Evolutionary conservation across 2,797 vertebrate species (phyloP).

Genomic region (Rhabdomys pumilio): DNA sequence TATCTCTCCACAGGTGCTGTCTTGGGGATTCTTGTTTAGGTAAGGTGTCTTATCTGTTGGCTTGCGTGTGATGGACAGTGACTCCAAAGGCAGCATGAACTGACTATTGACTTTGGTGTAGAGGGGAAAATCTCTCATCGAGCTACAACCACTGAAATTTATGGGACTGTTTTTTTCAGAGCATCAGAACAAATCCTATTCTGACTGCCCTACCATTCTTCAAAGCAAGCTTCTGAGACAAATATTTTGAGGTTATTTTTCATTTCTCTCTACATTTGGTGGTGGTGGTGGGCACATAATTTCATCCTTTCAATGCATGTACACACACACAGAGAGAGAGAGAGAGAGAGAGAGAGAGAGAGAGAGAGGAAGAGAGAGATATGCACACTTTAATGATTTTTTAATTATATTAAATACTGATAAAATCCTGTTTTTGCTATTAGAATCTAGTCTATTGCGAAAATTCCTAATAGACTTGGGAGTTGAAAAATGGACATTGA

Average conservation of each 20-base stretch:
- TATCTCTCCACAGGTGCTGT: background rate
- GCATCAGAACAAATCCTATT: constrained; percentile 2
- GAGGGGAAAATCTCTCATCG: background rate
- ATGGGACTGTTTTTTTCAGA: background rate
- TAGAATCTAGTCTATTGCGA: constrained; percentile 49
- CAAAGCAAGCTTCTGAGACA: background rate
- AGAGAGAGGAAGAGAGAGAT: too few relatives aligned
- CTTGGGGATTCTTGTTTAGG: background rate
- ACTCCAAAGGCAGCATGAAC: background rate
- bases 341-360: too few relatives aligned
- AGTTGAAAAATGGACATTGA: background rate
- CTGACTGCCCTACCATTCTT: background rate
- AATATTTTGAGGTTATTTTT: constrained; percentile 42
- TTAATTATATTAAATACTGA: background rate
- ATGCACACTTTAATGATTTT: background rate
- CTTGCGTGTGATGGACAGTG: background rate
- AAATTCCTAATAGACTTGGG: constrained; percentile 45
- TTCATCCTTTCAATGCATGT: background rate
- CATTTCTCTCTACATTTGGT: background rate
- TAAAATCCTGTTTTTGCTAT: constrained; percentile 31
- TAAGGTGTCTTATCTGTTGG: background rate
- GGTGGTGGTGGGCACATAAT: background rate
- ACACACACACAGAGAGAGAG: background rate
- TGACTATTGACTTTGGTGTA: background rate
- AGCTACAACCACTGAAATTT: background rate